A percentile compares a stretch with the other conserved stretches of the same genome.
Evolutionary conservation across 2,888 invertebrate genomes (phyloP).

Genomic region (Linnaemya tessellans): DNA sequence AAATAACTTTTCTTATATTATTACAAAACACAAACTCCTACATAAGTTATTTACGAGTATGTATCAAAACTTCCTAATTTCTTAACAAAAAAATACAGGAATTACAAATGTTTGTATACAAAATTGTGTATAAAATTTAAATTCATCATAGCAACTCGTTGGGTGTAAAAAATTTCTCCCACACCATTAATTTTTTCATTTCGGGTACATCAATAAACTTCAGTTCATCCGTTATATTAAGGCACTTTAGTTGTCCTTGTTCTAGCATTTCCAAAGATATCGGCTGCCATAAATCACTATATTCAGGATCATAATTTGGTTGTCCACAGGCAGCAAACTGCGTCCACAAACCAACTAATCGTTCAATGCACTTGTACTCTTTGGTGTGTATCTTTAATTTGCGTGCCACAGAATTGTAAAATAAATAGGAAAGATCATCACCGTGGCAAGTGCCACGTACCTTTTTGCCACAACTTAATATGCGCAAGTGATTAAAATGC

Average conservation of each 20-base stretch:
- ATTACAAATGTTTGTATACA: constrained; percentile 19
- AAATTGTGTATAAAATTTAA: constrained; percentile 5
- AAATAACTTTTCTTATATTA: not conserved
- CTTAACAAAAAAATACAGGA: constrained; percentile 19
- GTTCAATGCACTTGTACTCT: constrained; percentile 82
- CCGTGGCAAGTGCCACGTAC: constrained; percentile 82
- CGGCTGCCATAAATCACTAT: constrained; percentile 79
- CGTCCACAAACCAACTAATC: constrained; percentile 81
- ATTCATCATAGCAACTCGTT: constrained; percentile 77
- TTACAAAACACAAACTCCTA: not conserved
- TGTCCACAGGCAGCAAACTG: constrained; percentile 80
- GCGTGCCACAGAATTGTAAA: constrained; percentile 81
- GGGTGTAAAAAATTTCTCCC: constrained; percentile 80
- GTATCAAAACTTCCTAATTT: constrained; percentile 33
- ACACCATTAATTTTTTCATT: constrained; percentile 79
- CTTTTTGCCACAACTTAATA: constrained; percentile 81
- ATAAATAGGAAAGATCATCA: constrained; percentile 83
- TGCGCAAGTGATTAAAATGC: constrained; percentile 82
- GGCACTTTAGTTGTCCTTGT: constrained; percentile 80
- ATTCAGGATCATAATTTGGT: constrained; percentile 80
- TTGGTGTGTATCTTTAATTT: constrained; percentile 79
- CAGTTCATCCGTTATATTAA: constrained; percentile 82
- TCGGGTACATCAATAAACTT: constrained; percentile 82
- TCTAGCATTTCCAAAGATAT: constrained; percentile 75
- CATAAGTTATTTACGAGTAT: not conserved